Evolutionary conservation across 1,140 invertebrate species (phyloP), one percentile per base, ranked within the genome.

Genomic region (Atta colombica): DNA sequence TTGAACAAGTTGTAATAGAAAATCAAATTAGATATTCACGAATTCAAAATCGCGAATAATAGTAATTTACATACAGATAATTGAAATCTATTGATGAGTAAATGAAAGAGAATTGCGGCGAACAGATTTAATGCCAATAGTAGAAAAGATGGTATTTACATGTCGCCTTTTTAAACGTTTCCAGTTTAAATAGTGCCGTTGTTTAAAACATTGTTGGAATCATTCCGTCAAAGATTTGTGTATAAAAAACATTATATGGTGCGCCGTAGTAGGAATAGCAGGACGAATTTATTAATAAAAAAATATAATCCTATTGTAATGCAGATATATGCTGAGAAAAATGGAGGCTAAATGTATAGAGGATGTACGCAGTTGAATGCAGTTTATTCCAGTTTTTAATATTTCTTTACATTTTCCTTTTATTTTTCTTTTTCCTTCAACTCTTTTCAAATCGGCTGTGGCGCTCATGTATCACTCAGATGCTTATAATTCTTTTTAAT

Each of bases 281-380:
- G 45, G 6, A 78, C 18, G 45, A 39, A 78, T 66, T 78, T 78
- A 65, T 66, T 66, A 66, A 65, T 78, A 49, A 53, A 65, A 66
- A 66, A 66, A 66, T 51, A 49, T 66, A 66, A 66, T 78, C 45
- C 61, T 78, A 63, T 78, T 78, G 28, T 78, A 21, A 78, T 7
- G 45, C 14, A 45, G 49, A 60, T 58, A 72, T n/a, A 60, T 18
- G 16, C 25, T 7, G 53, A 45, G 35, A 49, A 82, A 61, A 72
- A 53, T 72, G 12, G 31, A 35, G 28, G 35, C 72, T 58, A 49
- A 28, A 72, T 72, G 28, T 35, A 28, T 72, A 60, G 51, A 60
- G 55, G 55, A 49, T 28, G 53, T 14, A 55, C 21, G 66, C 14
- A 72, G 66, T 82, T 71, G 51, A 31, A 65, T 53, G 25, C 75